Conservation (phyloP, 2,797 vertebrate genomes). For the Anolis apletophallus region DNA sequence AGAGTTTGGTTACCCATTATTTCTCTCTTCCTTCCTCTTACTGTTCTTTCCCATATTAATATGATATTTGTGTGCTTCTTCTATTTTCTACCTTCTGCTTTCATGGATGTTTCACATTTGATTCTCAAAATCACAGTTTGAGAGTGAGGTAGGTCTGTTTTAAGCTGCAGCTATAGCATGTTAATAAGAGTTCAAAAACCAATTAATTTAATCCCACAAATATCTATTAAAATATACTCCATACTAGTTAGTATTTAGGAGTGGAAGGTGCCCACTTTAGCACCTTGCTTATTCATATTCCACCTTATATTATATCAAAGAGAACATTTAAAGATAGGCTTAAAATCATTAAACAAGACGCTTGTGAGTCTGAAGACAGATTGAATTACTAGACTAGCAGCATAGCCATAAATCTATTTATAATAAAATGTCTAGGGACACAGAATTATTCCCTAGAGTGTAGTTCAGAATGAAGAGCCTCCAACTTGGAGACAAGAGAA, state of each 20-base stretch:
- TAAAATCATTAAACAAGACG: not conserved
- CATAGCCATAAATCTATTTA: not conserved
- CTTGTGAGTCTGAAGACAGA: not conserved
- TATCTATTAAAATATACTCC: not conserved
- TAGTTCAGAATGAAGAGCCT: not conserved
- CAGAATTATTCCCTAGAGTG: not conserved
- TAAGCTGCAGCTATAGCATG: conserved; percentile 53
- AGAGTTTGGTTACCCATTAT: not conserved
- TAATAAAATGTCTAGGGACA: not conserved
- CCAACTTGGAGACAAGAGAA: not conserved
- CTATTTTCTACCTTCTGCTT: not conserved
- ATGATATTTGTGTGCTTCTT: not conserved
- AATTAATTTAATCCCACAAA: conserved; percentile 24
- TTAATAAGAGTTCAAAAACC: not conserved
- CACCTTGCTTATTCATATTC: not conserved
- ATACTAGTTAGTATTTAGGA: not conserved
- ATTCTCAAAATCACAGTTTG: not conserved
- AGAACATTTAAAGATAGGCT: not conserved
- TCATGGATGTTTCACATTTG: not conserved
- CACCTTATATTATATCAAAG: not conserved
- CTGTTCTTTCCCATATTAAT: not conserved
- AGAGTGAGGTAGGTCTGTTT: not conserved
- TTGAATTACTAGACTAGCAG: not conserved
- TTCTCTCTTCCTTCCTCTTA: not conserved
- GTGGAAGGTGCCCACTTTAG: not conserved